A percentile compares a stretch with the other conserved stretches of the same genome.
Evolutionary conservation across 2,797 vertebrate species (phyloP).

Genomic region (Rhynchotus rufescens): DNA sequence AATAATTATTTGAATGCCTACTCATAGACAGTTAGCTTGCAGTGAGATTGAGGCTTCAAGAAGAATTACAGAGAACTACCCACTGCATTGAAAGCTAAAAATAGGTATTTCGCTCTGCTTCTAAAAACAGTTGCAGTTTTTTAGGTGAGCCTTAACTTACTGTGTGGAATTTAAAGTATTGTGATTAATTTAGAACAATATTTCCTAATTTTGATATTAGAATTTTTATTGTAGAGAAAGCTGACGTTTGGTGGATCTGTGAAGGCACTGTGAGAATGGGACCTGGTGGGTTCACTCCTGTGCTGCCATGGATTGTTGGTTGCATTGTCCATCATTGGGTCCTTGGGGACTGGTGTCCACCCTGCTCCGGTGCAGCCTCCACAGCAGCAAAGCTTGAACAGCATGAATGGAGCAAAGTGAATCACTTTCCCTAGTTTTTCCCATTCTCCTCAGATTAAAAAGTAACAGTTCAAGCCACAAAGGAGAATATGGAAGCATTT

Average conservation of each 20-base stretch:
- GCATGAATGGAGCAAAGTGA: neutral
- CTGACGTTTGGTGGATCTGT: neutral
- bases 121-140: conserved; percentile 58
- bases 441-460: neutral
- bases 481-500: neutral
- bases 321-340: accelerated
- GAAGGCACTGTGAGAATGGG: neutral
- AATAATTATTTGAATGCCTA: conserved; percentile 70
- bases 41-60: conserved; percentile 52
- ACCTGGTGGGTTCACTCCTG: neutral
- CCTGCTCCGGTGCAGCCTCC: neutral
- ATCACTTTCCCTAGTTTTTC: neutral
- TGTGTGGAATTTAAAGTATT: conserved; percentile 36
- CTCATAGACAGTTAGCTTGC: conserved; percentile 66
- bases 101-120: conserved; percentile 44
- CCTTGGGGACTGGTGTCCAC: too few relatives aligned
- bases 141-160: neutral
- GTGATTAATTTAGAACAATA: conserved; percentile 44
- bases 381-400: neutral
- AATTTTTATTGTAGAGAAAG: neutral
- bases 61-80: conserved; percentile 62
- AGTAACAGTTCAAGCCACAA: neutral
- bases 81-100: conserved; percentile 64
- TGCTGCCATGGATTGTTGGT: neutral
- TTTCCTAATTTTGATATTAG: neutral